Percentiles rank a stretch among this genome's conserved stretches.
Conservation (phyloP, 2,113 vertebrate genomes). For the Oxyruncus cristatus region DNA sequence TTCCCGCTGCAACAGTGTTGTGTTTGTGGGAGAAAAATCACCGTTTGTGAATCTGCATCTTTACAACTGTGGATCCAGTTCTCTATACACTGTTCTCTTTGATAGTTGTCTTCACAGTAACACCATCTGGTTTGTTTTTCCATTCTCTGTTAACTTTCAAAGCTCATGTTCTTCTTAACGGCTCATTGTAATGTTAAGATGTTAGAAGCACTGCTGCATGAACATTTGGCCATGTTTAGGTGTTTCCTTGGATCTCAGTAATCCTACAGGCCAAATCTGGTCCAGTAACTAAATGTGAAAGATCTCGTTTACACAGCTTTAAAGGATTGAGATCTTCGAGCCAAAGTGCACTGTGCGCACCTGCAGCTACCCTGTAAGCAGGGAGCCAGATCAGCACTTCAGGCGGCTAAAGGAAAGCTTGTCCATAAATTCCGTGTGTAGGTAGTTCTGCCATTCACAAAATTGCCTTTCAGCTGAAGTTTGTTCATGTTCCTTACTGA, state of each 20-base stretch:
- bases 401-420: not conserved
- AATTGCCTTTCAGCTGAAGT: not conserved
- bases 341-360: not conserved
- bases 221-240: not conserved
- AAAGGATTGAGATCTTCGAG: not conserved
- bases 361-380: not conserved
- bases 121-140: not conserved
- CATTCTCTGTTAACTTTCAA: rapidly evolving
- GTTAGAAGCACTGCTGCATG: not conserved
- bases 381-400: not conserved
- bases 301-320: not conserved
- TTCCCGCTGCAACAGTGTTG: not conserved
- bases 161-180: rapidly evolving
- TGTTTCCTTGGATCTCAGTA: not conserved
- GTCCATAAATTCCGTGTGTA: rapidly evolving
- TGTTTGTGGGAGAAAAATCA: not conserved
- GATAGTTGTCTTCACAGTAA: not conserved
- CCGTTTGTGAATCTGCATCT: not conserved
- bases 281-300: not conserved
- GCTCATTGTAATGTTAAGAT: not conserved
- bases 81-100: not conserved
- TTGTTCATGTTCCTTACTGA: not conserved
- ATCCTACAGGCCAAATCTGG: not conserved
- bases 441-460: not conserved
- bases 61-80: not conserved